Evolutionary conservation across 2,888 invertebrate genomes (phyloP).

Genomic region (Eupeodes latifasciatus): DNA sequence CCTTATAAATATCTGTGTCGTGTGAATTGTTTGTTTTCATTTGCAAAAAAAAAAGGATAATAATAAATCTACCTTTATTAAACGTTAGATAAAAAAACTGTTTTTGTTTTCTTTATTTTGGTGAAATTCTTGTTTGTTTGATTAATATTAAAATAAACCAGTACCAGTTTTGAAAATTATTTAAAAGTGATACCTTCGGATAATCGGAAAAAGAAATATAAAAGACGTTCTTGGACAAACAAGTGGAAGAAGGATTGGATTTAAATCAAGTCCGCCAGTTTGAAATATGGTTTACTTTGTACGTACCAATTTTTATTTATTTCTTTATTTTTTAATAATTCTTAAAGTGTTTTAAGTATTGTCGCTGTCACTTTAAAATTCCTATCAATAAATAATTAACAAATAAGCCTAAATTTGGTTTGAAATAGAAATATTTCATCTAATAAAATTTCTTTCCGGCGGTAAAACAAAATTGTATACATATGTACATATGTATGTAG

Average conservation of each 20-base stretch:
- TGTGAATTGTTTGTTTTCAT: constrained; percentile 39
- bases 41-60: constrained; percentile 16
- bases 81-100: neutral
- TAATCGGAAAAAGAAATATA: neutral
- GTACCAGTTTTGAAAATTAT: neutral
- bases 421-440: no score
- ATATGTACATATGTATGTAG: no score
- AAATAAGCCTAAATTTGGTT: no score
- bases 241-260: constrained; percentile 51
- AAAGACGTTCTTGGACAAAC: constrained; percentile 9
- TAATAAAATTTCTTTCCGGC: no score
- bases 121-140: constrained; percentile 14
- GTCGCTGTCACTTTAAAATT: no score
- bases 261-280: constrained; percentile 60
- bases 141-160: neutral
- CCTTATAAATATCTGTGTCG: constrained; percentile 14
- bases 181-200: constrained; percentile 6
- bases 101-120: neutral
- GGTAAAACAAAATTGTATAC: no score
- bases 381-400: no score
- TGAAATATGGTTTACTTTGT: constrained; percentile 83
- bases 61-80: neutral
- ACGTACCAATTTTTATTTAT: constrained; percentile 77
- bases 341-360: no score
- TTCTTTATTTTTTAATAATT: neutral